Evolutionary conservation across 2,888 invertebrate species (phyloP).

Genomic region (Hanleya hanleyi): DNA sequence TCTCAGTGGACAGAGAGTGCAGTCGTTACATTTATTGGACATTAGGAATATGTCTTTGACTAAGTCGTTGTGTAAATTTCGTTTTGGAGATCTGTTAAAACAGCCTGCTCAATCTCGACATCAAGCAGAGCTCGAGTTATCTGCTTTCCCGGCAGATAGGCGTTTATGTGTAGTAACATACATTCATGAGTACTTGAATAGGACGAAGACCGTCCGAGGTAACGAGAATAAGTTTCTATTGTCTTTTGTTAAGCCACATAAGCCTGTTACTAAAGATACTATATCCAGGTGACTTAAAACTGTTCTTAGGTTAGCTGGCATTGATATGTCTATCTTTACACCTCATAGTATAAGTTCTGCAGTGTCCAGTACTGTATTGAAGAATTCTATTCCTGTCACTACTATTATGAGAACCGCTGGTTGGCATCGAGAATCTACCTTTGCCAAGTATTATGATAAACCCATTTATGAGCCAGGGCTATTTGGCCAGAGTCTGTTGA

Average conservation of each 20-base stretch:
- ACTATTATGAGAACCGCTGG: constrained; percentile 31
- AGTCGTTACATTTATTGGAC: no score
- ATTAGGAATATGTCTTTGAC: constrained; percentile 17
- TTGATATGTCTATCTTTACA: constrained; percentile 21
- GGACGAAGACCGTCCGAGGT: constrained; percentile 13
- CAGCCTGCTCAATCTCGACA: constrained; percentile 26
- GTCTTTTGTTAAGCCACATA: constrained; percentile 23
- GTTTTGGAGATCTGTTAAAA: constrained; percentile 30
- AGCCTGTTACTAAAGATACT: constrained; percentile 23
- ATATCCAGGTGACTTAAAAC: constrained; percentile 31
- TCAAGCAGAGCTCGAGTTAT: constrained; percentile 7
- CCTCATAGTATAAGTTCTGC: constrained; percentile 31
- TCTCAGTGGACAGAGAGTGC: constrained; percentile 34
- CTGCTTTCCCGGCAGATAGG: constrained; percentile 17
- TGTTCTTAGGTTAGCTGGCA: constrained; percentile 20
- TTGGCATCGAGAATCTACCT: constrained; percentile 15
- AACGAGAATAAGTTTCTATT: constrained; percentile 22
- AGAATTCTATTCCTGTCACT: constrained; percentile 14
- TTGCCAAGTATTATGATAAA: constrained; percentile 5
- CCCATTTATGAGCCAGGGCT: not conserved
- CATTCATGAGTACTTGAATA: constrained; percentile 17
- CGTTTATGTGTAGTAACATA: constrained; percentile 28
- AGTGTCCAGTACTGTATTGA: constrained; percentile 5
- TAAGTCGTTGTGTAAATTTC: not conserved
- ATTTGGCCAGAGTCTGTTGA: no score